These are phyloP conservation scores for Hypotaenidia okinawae DNA, from an alignment of 2,797 vertebrate species.

Conservation along the genomic window DNA sequence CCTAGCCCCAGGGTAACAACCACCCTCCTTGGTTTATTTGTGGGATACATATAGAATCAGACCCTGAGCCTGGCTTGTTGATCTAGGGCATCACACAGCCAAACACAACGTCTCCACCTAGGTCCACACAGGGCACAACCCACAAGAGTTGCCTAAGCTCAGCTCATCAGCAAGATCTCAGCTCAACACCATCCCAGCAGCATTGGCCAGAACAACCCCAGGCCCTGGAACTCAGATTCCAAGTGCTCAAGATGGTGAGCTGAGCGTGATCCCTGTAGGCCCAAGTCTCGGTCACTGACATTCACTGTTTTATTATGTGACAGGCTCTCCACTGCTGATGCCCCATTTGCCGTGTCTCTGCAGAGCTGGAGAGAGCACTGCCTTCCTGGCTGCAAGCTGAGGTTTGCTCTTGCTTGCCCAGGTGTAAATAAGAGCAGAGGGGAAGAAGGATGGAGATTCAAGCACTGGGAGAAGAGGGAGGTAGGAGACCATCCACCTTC, in stretches of 20 bases:
- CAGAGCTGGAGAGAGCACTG: fast-evolving
- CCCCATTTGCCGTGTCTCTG: fast-evolving
- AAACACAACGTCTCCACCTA: background rate
- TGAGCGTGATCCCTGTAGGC: background rate
- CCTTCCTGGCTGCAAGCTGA: background rate
- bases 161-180: background rate
- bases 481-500: background rate
- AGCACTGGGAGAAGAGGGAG: background rate
- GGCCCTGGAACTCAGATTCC: background rate
- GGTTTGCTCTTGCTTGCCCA: background rate
- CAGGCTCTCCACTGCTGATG: fast-evolving
- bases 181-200: background rate
- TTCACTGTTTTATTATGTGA: background rate
- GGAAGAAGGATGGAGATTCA: background rate
- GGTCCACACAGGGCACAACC: background rate
- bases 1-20: too few relatives aligned
- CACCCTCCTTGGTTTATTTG: background rate
- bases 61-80: background rate
- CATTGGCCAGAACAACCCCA: background rate
- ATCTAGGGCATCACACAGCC: background rate
- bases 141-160: background rate
- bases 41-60: background rate
- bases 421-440: background rate
- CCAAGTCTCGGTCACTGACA: background rate
- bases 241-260: background rate